Evolutionary conservation across 92 coral and sea anemone species (phyloP), one percentile per base, ranked within the genome.

Genomic region (Galaxea fascicularis): DNA sequence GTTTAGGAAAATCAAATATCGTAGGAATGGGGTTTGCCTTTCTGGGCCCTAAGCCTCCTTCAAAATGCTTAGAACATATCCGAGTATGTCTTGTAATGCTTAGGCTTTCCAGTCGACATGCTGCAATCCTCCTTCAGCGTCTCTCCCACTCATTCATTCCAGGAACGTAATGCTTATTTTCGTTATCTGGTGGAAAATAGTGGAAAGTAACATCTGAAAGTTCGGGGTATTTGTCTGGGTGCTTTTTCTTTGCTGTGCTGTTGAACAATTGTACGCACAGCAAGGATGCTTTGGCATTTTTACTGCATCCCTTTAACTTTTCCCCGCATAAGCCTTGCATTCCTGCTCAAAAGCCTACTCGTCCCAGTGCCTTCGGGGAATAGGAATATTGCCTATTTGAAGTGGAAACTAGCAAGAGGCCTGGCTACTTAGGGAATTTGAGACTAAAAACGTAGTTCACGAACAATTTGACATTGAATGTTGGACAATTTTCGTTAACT

Each of bases 211-310:
- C n/a, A n/a, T n/a, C n/a, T n/a, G n/a, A n/a, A n/a, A n/a, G n/a
- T n/a, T n/a, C n/a, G n/a, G 60, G 83, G 54, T 65, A 76, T 85
- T 85, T 85, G 4, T 15, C 20, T 35, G 62, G 44, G 51, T 76
- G 26, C 45, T 76, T 16, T 54, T 49, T 35, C 56, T 85, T 85
- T 39, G 7, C 45, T 18, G 44, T 30, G 57, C 71, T 75, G 24
- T 76, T 85, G 56, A 16, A 65, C 65, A 74, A 52, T n/a, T 21
- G 22, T 71, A 83, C 8, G 82, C 88, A 74, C 88, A 74, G 0
- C 81, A 83, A 24, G 16, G n/a, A n/a, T n/a, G n/a, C n/a, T n/a
- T n/a, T n/a, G n/a, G n/a, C n/a, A n/a, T n/a, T n/a, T n/a, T n/a
- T n/a, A n/a, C n/a, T n/a, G n/a, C n/a, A n/a, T n/a, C n/a, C n/a